Percentiles rank a stretch among this genome's conserved stretches.
phyloP scores from a whole-genome alignment of 2,888 invertebrate species.

The Selenia dentaria region DNA sequence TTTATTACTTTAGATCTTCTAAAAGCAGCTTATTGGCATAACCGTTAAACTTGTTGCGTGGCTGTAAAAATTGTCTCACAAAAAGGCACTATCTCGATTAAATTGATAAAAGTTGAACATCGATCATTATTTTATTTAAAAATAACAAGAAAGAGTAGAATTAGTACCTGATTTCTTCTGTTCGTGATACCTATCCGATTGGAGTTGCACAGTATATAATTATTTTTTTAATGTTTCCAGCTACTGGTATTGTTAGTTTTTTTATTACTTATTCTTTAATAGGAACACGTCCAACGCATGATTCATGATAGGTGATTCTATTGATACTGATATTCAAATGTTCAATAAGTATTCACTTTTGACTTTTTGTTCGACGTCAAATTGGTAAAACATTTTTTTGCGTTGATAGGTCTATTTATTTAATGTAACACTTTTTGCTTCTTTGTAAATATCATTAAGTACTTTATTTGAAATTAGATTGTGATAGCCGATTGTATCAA shows the following conservation, averaged over 20 bases:
- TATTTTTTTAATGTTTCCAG: constrained; percentile 1
- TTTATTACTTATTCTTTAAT: constrained; percentile 7
- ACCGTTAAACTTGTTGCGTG: too few species aligned
- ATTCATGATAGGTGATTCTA: constrained; percentile 43
- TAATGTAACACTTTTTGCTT: constrained; percentile 5
- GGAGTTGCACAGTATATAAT: too few species aligned
- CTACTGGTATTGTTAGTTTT: constrained; percentile 18
- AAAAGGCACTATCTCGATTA: too few species aligned
- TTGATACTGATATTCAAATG: constrained; percentile 44
- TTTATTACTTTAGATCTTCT: constrained; percentile 6
- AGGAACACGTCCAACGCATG: constrained; percentile 30
- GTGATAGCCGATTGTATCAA: too few species aligned
- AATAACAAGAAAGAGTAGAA: too few species aligned
- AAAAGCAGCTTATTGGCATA: background rate
- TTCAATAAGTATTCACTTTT: constrained; percentile 40
- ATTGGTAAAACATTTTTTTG: constrained; percentile 31
- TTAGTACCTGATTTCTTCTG: too few species aligned
- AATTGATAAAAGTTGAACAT: too few species aligned
- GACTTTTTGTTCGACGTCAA: constrained; percentile 38
- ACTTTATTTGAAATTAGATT: too few species aligned
- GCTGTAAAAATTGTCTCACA: too few species aligned
- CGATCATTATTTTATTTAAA: too few species aligned
- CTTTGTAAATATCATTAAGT: background rate
- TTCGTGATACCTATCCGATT: too few species aligned
- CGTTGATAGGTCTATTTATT: constrained; percentile 19